Base-by-base conservation (phyloP, 2,797 vertebrate genomes). In the Arrhamphus sclerolepis region DNA sequence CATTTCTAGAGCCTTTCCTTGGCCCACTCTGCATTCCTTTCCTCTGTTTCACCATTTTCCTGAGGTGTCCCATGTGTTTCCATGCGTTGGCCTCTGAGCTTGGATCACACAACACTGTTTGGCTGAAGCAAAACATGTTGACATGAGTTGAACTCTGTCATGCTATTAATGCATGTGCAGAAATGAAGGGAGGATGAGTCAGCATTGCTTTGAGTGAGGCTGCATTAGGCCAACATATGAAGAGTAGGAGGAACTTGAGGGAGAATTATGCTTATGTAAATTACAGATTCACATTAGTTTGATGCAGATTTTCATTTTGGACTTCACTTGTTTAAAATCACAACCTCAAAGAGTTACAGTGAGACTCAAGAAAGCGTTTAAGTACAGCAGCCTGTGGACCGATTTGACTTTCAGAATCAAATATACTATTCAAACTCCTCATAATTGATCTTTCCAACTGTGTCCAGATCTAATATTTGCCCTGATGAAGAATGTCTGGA, bases 11-110 rank as follows among this genome's bases (percentile, higher is more conserved):
- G 80, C 64, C 53, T 72, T 40, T 88, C 70, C 64, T 60, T 78
- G 67, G 79, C 92, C 93, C 89, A 93, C 92, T 88, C 86, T 39
- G 77, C 84, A 92, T 93, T 93, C 91, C 85, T 87, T 56, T 75
- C 26, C 42, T 76, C 71, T 57, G 56, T 48, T 61, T 26, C 44
- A 74, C 46, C 72, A n/a, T 28, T 29, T 67, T 66, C 43, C 54
- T 31, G 38, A 43, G 38, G 41, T 46, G 52, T 39, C 55, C 28
- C 24, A 43, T 60, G 57, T 34, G 59, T 57, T 56, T 66, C 34
- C 1, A 18, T 22, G 40, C 46, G 11, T 51, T 62, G 31, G 56
- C 63, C 66, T 44, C 48, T 29, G 39, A 38, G 21, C 28, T 17
- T 28, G 51, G 39, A 68, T 58, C 53, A 42, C 42, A 22, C 42